These are phyloP conservation scores for Archocentrus centrarchus DNA, from an alignment of 2,113 vertebrate species.

Conservation along the genomic window DNA sequence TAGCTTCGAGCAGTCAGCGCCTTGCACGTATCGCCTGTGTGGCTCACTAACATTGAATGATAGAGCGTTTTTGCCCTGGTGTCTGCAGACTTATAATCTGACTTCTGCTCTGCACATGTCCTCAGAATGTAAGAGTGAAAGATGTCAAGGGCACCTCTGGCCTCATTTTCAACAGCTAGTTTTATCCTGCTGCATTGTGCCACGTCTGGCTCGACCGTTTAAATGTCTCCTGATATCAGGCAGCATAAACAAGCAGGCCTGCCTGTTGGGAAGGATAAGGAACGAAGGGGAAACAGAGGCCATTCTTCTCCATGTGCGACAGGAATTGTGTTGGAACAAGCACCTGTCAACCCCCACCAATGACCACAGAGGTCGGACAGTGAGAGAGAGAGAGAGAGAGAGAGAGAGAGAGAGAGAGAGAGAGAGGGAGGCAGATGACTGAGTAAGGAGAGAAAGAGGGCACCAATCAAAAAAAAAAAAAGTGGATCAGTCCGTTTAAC, in stretches of 20 bases:
- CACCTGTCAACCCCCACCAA: slow-evolving; percentile 73
- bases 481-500: slow-evolving; percentile 22
- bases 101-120: slow-evolving; percentile 37
- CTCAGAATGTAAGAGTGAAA: slow-evolving; percentile 37
- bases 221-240: slow-evolving; percentile 71
- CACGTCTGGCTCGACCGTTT: slow-evolving; percentile 65
- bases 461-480: slow-evolving; percentile 4
- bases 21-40: slow-evolving; percentile 23
- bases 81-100: slow-evolving; percentile 40
- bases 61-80: slow-evolving; percentile 14
- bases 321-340: slow-evolving; percentile 77
- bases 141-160: slow-evolving; percentile 56
- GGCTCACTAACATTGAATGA: slow-evolving; percentile 45
- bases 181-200: slow-evolving; percentile 63
- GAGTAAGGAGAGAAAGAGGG: slow-evolving; percentile 34
- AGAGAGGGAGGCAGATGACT: not conserved
- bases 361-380: slow-evolving; percentile 62
- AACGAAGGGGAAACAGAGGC: slow-evolving; percentile 63
- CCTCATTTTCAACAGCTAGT: slow-evolving; percentile 62
- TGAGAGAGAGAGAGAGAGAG: slow-evolving; percentile 9
- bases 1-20: slow-evolving; percentile 10
- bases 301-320: slow-evolving; percentile 73
- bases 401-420: slow-evolving; percentile 19
- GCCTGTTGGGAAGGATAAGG: slow-evolving; percentile 69
- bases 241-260: slow-evolving; percentile 73